Base-by-base conservation (phyloP, 92 coral and sea anemone species). In the Umimayanthus chanpuru region DNA sequence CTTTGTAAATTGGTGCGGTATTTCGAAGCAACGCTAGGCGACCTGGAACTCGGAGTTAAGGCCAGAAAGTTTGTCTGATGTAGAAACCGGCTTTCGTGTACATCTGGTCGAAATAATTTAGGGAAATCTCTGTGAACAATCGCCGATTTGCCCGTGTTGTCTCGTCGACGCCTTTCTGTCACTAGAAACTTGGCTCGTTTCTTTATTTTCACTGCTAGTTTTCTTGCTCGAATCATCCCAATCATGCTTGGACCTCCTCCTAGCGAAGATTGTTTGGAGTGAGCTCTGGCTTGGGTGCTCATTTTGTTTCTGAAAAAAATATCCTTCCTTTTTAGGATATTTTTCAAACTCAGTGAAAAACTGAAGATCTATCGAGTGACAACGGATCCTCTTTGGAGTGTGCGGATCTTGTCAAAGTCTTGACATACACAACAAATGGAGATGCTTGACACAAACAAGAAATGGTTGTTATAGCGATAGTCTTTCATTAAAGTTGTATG, bases 211-310 rank as follows among this genome's bases (percentile, higher is more conserved):
- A 93, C 92, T 10, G 99, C 99, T 6, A 97, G 91, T 88, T 97
- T 97, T 50, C 99, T 79, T 2, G 99, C 99, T 39, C 98, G 89
- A 23, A 97, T 97, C 99, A 97, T 95, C 15, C 99, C 99, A 23
- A 97, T 92, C 95, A 97, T 92, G 4, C 93, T 88, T 0, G 98
- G 93, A 1, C 98, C 96, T 6, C 94, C 94, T 6, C 81, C 86
- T 53, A 94, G 91, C 1, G 94, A 91, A 0, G 94, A 94, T 28
- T 64, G 74, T 76, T 86, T 81, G 16, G 97, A 94, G 28, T 79
- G 82, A 18, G 95, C 87, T 9, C 88, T 65, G 7, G 85, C 89
- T 75, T 30, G 73, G 14, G 58, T 81, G 85, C 81, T 93, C 95
- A 93, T 93, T 85, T 73, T 73, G 43, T 38, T 49, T 36, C 18